Percentiles rank a stretch among this genome's conserved stretches.
Conservation (phyloP, 2,888 invertebrate genomes). For the Cheilosia scutellata region DNA sequence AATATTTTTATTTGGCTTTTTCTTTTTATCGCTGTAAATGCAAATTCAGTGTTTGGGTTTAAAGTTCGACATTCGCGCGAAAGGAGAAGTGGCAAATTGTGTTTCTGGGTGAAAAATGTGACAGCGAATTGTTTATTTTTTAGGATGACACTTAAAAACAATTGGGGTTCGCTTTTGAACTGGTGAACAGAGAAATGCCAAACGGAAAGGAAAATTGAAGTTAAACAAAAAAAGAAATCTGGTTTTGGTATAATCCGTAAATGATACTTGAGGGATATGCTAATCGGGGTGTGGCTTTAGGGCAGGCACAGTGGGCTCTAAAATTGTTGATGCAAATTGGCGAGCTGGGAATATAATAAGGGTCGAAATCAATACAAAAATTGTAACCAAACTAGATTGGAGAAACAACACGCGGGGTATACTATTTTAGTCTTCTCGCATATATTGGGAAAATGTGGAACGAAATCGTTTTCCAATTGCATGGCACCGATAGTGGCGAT, state of each 20-base stretch:
- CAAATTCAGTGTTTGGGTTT: neutral
- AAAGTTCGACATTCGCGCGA: neutral
- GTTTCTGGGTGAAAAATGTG: constrained; percentile 52
- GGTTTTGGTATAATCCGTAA: constrained; percentile 6
- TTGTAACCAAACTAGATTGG: neutral
- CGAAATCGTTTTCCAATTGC: too few relatives aligned
- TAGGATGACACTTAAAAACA: constrained; percentile 54
- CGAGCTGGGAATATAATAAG: neutral
- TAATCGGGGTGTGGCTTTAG: neutral
- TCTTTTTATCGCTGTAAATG: constrained; percentile 6
- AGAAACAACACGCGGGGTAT: neutral
- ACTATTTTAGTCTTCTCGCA: too few relatives aligned
- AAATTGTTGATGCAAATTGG: neutral
- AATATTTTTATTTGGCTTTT: neutral
- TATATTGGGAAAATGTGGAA: too few relatives aligned
- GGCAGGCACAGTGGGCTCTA: neutral
- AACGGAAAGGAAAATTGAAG: neutral
- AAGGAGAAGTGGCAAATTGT: constrained; percentile 45
- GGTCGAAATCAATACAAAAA: neutral
- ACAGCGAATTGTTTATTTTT: constrained; percentile 51
- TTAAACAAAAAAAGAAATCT: neutral
- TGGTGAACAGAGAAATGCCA: too few relatives aligned
- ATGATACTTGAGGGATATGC: neutral
- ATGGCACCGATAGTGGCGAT: too few relatives aligned
- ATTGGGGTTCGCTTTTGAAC: neutral